These are phyloP conservation scores for Tragopan temminckii DNA, from an alignment of 2,797 vertebrate genomes.

Conservation along the genomic window DNA sequence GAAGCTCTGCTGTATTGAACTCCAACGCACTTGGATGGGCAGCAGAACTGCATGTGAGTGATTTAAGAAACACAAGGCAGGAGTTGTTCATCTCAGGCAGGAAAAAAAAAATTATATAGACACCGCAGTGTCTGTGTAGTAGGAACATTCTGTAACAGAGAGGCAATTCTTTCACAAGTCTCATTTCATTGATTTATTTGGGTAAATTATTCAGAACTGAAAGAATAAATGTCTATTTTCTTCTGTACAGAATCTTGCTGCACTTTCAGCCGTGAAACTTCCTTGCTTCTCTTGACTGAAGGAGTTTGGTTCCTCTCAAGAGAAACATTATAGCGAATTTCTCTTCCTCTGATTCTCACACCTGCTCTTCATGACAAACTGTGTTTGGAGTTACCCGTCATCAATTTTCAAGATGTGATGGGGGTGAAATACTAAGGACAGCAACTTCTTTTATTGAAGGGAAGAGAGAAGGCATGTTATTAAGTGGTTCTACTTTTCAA, in stretches of 20 bases:
- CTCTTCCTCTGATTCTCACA: neutral
- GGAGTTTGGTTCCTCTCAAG: neutral
- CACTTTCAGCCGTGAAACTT: neutral
- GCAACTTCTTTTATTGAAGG: neutral
- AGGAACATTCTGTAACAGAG: neutral
- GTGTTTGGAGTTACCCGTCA: neutral
- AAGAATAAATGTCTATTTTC: neutral
- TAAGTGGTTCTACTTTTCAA: neutral
- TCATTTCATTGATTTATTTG: neutral
- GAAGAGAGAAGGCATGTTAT: neutral
- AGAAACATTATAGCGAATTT: neutral
- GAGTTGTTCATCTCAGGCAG: neutral
- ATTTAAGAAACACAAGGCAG: neutral
- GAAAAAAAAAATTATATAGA: neutral
- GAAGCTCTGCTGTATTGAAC: neutral
- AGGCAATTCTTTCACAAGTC: neutral
- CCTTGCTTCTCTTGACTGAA: neutral
- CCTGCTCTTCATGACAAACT: neutral
- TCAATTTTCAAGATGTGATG: neutral
- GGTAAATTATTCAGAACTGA: neutral
- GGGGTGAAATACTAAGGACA: neutral
- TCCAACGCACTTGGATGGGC: rapidly evolving
- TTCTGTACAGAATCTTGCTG: neutral
- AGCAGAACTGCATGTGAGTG: neutral
- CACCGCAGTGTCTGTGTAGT: neutral